Percentiles rank a stretch among this genome's conserved stretches.
Conservation (phyloP, 2,888 invertebrate genomes). For the Pandemis corylana region DNA sequence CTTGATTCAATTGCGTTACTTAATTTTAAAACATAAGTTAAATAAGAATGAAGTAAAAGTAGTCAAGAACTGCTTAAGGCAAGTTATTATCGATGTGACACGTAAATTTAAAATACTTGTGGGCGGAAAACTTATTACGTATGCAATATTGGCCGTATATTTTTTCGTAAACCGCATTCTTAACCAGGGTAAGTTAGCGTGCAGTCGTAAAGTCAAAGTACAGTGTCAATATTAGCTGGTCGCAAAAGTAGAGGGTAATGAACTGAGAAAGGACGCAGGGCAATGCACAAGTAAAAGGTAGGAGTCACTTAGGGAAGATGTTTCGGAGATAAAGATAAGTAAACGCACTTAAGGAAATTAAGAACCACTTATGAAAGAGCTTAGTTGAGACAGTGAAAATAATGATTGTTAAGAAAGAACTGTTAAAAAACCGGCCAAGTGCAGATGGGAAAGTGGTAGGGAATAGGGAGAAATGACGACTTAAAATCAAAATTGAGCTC, state of each 20-base stretch:
- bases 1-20: not conserved
- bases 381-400: slow-evolving; percentile 14
- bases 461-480: too few species aligned
- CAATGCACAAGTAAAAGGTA: slow-evolving; percentile 58
- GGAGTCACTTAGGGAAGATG: slow-evolving; percentile 50
- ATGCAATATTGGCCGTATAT: slow-evolving; percentile 18
- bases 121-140: slow-evolving; percentile 14
- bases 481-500: too few species aligned
- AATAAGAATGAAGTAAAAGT: slow-evolving; percentile 1
- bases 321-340: slow-evolving; percentile 32
- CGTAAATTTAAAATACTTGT: slow-evolving; percentile 1
- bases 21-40: not conserved
- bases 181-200: slow-evolving; percentile 50
- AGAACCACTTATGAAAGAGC: slow-evolving; percentile 1
- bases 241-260: slow-evolving; percentile 61
- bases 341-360: slow-evolving; percentile 13
- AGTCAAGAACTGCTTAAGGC: not conserved
- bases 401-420: slow-evolving; percentile 1
- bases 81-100: not conserved
- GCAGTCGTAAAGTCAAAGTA: slow-evolving; percentile 59
- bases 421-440: not conserved
- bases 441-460: too few species aligned
- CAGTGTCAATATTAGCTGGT: slow-evolving; percentile 66
- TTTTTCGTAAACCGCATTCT: slow-evolving; percentile 38
- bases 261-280: slow-evolving; percentile 58